Percentiles rank a stretch among this genome's conserved stretches.
These are phyloP conservation scores for Drosophila watanabei DNA, from an alignment of 1,140 invertebrate species.

Conservation along the genomic window DNA sequence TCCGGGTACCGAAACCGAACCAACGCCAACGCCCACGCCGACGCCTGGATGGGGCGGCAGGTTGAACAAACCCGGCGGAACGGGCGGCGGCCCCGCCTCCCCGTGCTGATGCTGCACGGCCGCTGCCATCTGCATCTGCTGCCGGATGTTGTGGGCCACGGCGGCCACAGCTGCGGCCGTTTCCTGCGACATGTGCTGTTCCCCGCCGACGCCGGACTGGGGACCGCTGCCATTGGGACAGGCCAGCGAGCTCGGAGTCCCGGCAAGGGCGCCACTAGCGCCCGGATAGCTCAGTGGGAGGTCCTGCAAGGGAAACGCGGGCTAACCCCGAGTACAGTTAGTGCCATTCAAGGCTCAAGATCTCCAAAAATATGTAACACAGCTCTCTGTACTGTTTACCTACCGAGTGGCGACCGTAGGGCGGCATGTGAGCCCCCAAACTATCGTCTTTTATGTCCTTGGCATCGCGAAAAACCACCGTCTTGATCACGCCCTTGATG, in stretches of 20 bases:
- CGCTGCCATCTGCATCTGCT: constrained; percentile 91
- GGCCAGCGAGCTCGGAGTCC: constrained; percentile 54
- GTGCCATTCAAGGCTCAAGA: no score
- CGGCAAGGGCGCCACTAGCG: constrained; percentile 53
- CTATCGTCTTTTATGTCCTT: constrained; percentile 91
- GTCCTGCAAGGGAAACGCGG: constrained; percentile 84
- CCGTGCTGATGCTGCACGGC: constrained; percentile 87
- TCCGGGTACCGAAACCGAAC: constrained; percentile 68
- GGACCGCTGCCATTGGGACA: constrained; percentile 70
- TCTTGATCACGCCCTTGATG: constrained; percentile 95
- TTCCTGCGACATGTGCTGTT: constrained; percentile 82
- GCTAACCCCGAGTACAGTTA: constrained; percentile 73
- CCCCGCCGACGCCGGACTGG: constrained; percentile 34
- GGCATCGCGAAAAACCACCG: constrained; percentile 95
- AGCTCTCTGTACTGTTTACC: constrained; percentile 32
- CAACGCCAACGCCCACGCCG: constrained; percentile 33
- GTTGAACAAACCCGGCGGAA: constrained; percentile 84
- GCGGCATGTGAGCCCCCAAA: constrained; percentile 68
- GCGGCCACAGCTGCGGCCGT: constrained; percentile 84
- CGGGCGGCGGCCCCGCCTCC: constrained; percentile 86
- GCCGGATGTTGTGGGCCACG: constrained; percentile 88
- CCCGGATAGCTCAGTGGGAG: constrained; percentile 78
- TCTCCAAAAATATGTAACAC: no score
- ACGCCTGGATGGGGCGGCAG: constrained; percentile 75
- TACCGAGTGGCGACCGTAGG: constrained; percentile 85